Conservation (phyloP, 1,140 invertebrate species). For the Drosophila orosa region DNA sequence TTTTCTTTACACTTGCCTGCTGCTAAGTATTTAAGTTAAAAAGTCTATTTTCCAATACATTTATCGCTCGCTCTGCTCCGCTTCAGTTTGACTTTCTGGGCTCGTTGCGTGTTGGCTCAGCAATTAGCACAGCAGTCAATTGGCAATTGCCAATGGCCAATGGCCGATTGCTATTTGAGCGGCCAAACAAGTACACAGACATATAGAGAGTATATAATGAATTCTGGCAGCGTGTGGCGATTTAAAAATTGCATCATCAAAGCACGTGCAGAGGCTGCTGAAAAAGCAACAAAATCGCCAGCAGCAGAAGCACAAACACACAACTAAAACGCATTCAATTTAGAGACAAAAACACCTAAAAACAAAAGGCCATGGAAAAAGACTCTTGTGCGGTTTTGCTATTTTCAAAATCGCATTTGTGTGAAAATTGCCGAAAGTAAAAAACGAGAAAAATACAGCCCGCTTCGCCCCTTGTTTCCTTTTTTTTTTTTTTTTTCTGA, state of each 20-base stretch:
- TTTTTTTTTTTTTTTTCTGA: slow-evolving; percentile 27
- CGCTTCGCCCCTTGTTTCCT: neutral
- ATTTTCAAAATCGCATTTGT: slow-evolving; percentile 55
- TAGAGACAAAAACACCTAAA: slow-evolving; percentile 25
- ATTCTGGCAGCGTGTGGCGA: slow-evolving; percentile 34
- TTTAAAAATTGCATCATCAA: slow-evolving; percentile 50
- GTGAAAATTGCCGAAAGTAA: slow-evolving; percentile 34
- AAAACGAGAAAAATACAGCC: slow-evolving; percentile 1
- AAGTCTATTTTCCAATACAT: slow-evolving; percentile 41
- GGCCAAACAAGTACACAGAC: slow-evolving; percentile 27
- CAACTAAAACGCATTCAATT: slow-evolving; percentile 53
- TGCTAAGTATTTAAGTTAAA: slow-evolving; percentile 30
- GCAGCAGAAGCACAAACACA: slow-evolving; percentile 9
- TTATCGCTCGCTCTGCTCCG: slow-evolving; percentile 19
- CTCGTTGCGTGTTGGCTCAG: slow-evolving; percentile 62
- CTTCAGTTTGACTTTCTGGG: slow-evolving; percentile 27
- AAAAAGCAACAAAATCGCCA: slow-evolving; percentile 1
- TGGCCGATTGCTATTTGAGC: slow-evolving; percentile 42
- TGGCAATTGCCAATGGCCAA: slow-evolving; percentile 40
- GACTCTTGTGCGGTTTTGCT: slow-evolving; percentile 11
- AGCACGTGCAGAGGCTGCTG: slow-evolving; percentile 45
- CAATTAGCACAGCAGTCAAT: slow-evolving; percentile 61
- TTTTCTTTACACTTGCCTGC: slow-evolving; percentile 26
- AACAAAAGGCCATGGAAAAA: slow-evolving; percentile 34
- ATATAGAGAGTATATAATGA: slow-evolving; percentile 25